A percentile compares a stretch with the other conserved stretches of the same genome.
Evolutionary conservation across 2,888 invertebrate species (phyloP).

Genomic region (Thumatha senex): DNA sequence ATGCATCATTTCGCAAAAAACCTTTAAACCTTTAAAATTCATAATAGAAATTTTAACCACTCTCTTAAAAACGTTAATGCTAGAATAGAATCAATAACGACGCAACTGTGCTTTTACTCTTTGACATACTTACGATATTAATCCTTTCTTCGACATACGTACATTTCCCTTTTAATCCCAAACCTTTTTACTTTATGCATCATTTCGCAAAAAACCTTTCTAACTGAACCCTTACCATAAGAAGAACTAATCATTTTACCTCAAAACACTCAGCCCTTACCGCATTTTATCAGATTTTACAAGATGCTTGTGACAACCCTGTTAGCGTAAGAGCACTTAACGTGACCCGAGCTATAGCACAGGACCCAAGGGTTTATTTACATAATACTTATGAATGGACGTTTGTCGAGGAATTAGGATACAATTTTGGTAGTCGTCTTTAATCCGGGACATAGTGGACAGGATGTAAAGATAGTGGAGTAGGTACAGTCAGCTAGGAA

Average conservation of each 20-base stretch:
- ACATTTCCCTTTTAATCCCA: not conserved
- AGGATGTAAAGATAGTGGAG: constrained; percentile 1
- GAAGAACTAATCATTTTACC: not conserved
- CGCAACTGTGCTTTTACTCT: too few relatives aligned
- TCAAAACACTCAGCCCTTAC: not conserved
- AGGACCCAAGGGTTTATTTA: constrained; percentile 31
- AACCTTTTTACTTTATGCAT: not conserved
- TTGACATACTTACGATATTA: too few relatives aligned
- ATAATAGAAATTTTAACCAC: too few relatives aligned
- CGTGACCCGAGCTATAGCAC: constrained; percentile 22
- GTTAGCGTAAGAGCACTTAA: constrained; percentile 28
- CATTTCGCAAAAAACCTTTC: not conserved
- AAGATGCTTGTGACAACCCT: constrained; percentile 15
- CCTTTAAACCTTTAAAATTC: too few relatives aligned
- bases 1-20: not conserved
- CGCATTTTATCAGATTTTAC: not conserved
- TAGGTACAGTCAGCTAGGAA: too few relatives aligned
- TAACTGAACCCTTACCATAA: not conserved
- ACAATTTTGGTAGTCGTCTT: constrained; percentile 32
- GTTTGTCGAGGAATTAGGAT: constrained; percentile 37
- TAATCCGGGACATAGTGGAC: constrained; percentile 24
- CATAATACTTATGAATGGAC: constrained; percentile 40
- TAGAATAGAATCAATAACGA: too few relatives aligned
- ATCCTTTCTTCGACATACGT: too few relatives aligned
- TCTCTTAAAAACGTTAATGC: too few relatives aligned